Evolutionary conservation across 1,140 invertebrate genomes (phyloP).

Genomic region (Formica selysi): DNA sequence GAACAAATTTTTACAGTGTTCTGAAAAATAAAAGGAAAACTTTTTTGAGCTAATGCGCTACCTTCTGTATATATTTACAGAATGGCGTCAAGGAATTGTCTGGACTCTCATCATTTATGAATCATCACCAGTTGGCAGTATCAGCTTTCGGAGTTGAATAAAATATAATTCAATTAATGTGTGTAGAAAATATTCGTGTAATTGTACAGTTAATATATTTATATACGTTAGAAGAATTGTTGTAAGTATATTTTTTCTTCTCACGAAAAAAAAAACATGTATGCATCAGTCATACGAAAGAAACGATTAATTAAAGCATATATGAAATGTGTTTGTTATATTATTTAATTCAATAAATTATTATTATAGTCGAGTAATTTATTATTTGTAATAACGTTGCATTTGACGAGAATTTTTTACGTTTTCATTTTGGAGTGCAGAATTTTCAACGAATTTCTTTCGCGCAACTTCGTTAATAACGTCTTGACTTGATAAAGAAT

Average conservation of each 20-base stretch:
- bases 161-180: slow-evolving; percentile 66
- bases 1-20: slow-evolving; percentile 26
- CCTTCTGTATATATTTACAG: slow-evolving; percentile 75
- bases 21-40: slow-evolving; percentile 9
- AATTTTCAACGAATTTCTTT: slow-evolving; percentile 15
- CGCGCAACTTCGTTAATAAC: slow-evolving; percentile 68
- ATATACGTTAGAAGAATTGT: slow-evolving; percentile 16
- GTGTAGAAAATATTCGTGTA: slow-evolving; percentile 6
- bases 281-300: not conserved
- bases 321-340: not conserved
- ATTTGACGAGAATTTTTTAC: not conserved
- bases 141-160: slow-evolving; percentile 73
- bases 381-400: not conserved
- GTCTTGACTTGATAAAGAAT: slow-evolving; percentile 73
- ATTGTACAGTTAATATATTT: slow-evolving; percentile 33
- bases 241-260: slow-evolving; percentile 50
- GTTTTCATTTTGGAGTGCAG: not conserved
- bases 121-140: slow-evolving; percentile 68
- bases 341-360: slow-evolving; percentile 35
- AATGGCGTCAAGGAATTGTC: slow-evolving; percentile 74
- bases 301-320: not conserved
- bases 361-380: not conserved
- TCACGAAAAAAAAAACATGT: not conserved
- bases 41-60: slow-evolving; percentile 71
- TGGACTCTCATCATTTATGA: slow-evolving; percentile 70